Conservation (phyloP, 2,113 vertebrate genomes). For the Taxidea taxus region DNA sequence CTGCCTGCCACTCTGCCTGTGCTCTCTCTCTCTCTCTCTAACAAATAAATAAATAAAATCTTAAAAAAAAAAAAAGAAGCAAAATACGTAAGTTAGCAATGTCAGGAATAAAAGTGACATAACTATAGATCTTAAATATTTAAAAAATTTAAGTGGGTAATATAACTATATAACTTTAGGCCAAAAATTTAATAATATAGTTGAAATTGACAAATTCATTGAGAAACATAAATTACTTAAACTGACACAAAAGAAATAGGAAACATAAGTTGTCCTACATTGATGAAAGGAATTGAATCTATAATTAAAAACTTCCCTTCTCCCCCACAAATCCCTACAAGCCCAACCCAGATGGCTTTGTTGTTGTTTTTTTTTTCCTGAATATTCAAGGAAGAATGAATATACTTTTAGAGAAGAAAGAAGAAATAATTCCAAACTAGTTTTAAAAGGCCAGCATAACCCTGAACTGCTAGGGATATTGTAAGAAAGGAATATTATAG, state of each 20-base stretch:
- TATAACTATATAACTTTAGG: background rate
- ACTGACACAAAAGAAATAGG: background rate
- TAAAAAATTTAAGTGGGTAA: background rate
- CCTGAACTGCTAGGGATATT: background rate
- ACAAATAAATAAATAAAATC: no score
- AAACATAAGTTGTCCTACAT: background rate
- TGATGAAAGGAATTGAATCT: background rate
- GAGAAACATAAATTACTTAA: slow-evolving; percentile 4
- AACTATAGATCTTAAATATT: background rate
- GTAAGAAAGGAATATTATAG: background rate
- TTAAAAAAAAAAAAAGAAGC: no score
- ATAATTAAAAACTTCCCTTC: background rate
- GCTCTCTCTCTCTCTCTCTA: no score
- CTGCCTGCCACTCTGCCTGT: no score
- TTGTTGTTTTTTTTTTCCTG: background rate
- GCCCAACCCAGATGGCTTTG: background rate
- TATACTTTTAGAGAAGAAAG: background rate
- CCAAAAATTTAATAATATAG: background rate
- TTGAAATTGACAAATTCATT: background rate
- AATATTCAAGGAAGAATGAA: background rate
- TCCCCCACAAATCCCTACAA: background rate
- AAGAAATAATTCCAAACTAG: background rate
- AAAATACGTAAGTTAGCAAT: background rate
- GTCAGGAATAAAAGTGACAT: background rate
- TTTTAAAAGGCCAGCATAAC: background rate